A percentile compares a stretch with the other conserved stretches of the same genome.
These are phyloP conservation scores for Papilio demoleus DNA, from an alignment of 2,888 invertebrate species.

Conservation along the genomic window DNA sequence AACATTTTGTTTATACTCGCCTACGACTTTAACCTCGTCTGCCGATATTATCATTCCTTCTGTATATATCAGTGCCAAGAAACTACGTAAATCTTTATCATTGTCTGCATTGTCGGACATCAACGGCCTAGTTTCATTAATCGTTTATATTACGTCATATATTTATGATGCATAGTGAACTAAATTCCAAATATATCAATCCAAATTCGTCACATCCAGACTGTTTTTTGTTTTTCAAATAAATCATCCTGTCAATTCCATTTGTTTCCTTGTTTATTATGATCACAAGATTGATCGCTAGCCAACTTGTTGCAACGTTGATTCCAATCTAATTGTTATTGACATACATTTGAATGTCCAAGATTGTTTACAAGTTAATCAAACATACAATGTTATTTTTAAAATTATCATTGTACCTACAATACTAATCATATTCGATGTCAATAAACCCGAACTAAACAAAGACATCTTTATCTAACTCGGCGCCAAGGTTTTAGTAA, in stretches of 20 bases:
- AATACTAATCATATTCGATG: not conserved
- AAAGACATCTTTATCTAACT: constrained; percentile 26
- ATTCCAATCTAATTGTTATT: constrained; percentile 21
- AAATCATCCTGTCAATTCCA: constrained; percentile 7
- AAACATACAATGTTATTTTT: constrained; percentile 17
- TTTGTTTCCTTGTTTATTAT: constrained; percentile 21
- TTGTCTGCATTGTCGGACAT: constrained; percentile 9
- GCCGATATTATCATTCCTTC: constrained; percentile 10
- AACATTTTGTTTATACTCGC: constrained; percentile 23
- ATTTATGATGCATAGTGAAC: constrained; percentile 14
- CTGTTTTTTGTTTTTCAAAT: constrained; percentile 1
- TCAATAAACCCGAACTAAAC: constrained; percentile 23
- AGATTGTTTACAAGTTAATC: not conserved
- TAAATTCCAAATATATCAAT: not conserved
- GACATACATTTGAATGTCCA: constrained; percentile 6
- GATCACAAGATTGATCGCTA: constrained; percentile 4
- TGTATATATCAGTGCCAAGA: constrained; percentile 27
- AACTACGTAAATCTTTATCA: constrained; percentile 30
- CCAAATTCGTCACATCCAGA: not conserved
- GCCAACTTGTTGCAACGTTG: constrained; percentile 28
- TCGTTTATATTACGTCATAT: constrained; percentile 10
- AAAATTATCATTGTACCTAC: not conserved
- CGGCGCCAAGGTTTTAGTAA: not conserved
- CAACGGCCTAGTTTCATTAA: constrained; percentile 30
- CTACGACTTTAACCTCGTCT: constrained; percentile 24